Conservation (phyloP, 2,797 vertebrate species). For the Malacoraja senta region DNA sequence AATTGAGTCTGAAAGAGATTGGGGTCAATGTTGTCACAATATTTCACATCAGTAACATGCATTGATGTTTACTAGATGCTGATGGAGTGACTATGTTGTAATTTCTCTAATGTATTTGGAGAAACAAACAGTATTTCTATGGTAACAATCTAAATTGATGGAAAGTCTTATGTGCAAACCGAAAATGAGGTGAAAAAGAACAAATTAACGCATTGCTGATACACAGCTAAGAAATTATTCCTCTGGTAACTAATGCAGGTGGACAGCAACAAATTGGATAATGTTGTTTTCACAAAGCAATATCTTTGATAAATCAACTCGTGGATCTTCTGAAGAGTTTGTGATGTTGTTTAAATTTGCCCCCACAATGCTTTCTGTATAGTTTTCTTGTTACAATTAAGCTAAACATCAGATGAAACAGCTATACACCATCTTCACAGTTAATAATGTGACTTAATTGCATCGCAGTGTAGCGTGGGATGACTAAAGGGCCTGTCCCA, state of each 20-base stretch:
- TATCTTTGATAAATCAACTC: not conserved
- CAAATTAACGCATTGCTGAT: not conserved
- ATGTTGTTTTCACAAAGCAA: not conserved
- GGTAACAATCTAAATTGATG: not conserved
- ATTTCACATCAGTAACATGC: not conserved
- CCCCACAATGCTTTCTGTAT: conserved; percentile 3
- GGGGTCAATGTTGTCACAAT: not conserved
- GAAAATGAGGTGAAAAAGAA: not conserved
- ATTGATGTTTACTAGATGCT: not conserved
- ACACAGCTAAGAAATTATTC: not conserved
- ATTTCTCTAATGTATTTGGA: not conserved
- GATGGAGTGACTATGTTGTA: not conserved
- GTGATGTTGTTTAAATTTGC: not conserved
- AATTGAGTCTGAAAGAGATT: not conserved
- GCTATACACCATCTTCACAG: not conserved
- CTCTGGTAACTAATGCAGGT: not conserved
- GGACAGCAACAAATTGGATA: not conserved
- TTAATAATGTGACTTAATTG: not conserved
- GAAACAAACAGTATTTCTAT: not conserved
- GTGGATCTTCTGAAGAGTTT: not conserved
- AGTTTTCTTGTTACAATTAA: not conserved
- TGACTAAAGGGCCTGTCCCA: not conserved
- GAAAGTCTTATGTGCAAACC: not conserved
- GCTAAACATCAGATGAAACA: not conserved
- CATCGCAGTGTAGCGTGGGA: not conserved